A percentile compares a stretch with the other conserved stretches of the same genome.
Evolutionary conservation across 2,797 vertebrate species (phyloP).

Genomic region (Hozukius guyotensis): DNA sequence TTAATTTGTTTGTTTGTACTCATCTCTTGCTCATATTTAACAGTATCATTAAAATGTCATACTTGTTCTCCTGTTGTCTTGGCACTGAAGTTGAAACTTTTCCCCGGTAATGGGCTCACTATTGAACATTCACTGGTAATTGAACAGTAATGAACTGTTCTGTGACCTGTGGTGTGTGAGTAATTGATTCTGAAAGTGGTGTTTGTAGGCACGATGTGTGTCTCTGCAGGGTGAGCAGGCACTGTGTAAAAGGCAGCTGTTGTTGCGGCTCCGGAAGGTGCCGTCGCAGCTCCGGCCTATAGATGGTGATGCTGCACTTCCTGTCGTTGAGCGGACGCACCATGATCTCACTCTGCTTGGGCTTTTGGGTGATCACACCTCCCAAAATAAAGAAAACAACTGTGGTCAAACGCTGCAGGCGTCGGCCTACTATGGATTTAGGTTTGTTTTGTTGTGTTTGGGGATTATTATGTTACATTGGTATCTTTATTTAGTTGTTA

Average conservation of each 20-base stretch:
- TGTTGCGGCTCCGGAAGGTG: slow-evolving; percentile 26
- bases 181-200: slow-evolving; percentile 77
- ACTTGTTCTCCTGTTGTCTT: slow-evolving; percentile 57
- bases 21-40: slow-evolving; percentile 52
- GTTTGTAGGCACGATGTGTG: slow-evolving; percentile 67
- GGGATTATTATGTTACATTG: slow-evolving; percentile 32
- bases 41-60: slow-evolving; percentile 70
- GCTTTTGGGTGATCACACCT: slow-evolving; percentile 26
- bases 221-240: slow-evolving; percentile 58
- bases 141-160: slow-evolving; percentile 80
- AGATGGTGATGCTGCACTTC: slow-evolving; percentile 79
- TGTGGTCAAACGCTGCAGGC: slow-evolving; percentile 54
- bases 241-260: slow-evolving; percentile 62
- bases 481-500: slow-evolving; percentile 28
- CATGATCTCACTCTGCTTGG: neutral
- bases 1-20: slow-evolving; percentile 57
- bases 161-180: slow-evolving; percentile 77
- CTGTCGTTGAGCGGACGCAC: neutral
- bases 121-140: slow-evolving; percentile 76
- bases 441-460: slow-evolving; percentile 47
- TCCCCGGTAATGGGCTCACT: slow-evolving; percentile 65
- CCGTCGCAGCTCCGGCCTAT: slow-evolving; percentile 37
- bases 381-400: slow-evolving; percentile 25
- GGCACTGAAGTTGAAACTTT: slow-evolving; percentile 56
- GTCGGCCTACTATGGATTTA: slow-evolving; percentile 36